Conservation (phyloP, 2,113 vertebrate species). For the Austrofundulus limnaeus region DNA sequence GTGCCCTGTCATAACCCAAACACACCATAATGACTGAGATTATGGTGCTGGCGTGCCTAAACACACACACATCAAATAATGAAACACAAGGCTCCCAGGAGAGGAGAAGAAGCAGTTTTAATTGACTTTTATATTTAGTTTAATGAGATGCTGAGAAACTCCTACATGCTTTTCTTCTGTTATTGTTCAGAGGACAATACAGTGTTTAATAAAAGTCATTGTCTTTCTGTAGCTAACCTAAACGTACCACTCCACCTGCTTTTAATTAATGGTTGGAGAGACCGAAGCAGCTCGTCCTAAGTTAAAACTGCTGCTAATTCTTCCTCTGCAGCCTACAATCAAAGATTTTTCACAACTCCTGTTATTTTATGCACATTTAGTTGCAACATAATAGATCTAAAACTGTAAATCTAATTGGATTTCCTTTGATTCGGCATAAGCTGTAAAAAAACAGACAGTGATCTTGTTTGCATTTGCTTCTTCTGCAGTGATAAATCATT, state of each 20-base stretch:
- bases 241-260: neutral
- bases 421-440: no score
- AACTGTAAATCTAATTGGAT: no score
- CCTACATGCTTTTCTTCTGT: neutral
- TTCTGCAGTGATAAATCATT: no score
- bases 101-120: slow-evolving; percentile 7
- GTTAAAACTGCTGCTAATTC: no score
- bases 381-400: no score
- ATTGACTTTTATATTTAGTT: slow-evolving; percentile 29
- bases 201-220: neutral
- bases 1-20: slow-evolving; percentile 77
- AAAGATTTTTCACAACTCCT: no score
- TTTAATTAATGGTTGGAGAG: neutral
- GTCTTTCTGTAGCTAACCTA: neutral
- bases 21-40: slow-evolving; percentile 61
- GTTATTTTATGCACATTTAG: no score
- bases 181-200: neutral
- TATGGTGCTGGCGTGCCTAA: slow-evolving; percentile 31
- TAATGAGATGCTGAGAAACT: slow-evolving; percentile 1
- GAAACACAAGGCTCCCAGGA: slow-evolving; percentile 18
- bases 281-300: neutral
- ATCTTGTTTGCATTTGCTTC: no score
- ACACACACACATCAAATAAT: slow-evolving; percentile 20
- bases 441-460: no score
- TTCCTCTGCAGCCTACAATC: no score